phyloP scores from a whole-genome alignment of 2,113 vertebrate genomes.

The Hypocryptadius cinnamomeus region DNA sequence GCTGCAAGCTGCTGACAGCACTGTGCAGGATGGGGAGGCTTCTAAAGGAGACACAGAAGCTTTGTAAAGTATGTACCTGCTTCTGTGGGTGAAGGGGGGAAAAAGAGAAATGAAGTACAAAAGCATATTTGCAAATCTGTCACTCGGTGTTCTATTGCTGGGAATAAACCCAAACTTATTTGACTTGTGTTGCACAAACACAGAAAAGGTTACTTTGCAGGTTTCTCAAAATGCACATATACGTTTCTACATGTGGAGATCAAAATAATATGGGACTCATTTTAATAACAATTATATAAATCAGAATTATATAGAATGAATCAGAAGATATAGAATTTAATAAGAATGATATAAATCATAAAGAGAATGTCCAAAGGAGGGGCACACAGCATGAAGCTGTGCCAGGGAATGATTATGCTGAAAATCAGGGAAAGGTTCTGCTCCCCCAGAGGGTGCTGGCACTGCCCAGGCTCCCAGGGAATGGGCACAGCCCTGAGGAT shows the following conservation, averaged over 20 bases:
- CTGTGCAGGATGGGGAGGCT: background rate
- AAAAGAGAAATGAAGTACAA: background rate
- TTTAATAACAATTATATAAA: background rate
- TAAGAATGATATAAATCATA: background rate
- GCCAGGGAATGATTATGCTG: background rate
- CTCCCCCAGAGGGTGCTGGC: background rate
- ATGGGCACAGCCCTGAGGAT: background rate
- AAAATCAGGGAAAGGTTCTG: background rate
- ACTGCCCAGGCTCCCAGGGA: background rate
- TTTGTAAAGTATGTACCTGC: background rate
- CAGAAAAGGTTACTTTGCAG: background rate
- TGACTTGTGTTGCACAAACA: accelerated
- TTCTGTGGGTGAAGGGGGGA: background rate
- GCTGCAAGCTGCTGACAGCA: background rate
- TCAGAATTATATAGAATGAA: background rate
- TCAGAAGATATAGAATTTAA: background rate
- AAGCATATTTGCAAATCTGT: background rate
- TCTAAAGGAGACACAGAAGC: background rate
- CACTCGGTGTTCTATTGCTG: background rate
- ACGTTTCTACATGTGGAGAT: background rate
- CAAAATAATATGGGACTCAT: background rate
- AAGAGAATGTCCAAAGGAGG: background rate
- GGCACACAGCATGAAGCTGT: background rate
- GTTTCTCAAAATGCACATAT: background rate
- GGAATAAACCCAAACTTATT: background rate